Evolutionary conservation across 2,797 vertebrate genomes (phyloP).

Genomic region (Chaunax sp.): DNA sequence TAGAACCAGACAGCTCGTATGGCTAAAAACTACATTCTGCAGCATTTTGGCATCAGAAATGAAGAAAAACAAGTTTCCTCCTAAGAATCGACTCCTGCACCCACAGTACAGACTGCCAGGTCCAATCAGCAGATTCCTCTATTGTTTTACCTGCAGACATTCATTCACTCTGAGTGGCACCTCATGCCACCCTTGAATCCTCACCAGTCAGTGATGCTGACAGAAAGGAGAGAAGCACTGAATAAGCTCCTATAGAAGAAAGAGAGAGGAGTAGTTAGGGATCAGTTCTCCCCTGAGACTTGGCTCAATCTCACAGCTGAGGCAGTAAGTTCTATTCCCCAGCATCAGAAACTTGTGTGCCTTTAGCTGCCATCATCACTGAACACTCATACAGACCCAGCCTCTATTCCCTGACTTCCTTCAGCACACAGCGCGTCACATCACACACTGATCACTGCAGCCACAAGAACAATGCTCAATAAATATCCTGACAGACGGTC

Average conservation of each 20-base stretch:
- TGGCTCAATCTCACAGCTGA: slow-evolving; percentile 45
- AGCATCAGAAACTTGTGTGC: slow-evolving; percentile 42
- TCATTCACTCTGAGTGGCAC: slow-evolving; percentile 43
- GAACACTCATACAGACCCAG: slow-evolving; percentile 43
- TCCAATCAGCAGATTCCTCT: slow-evolving; percentile 24
- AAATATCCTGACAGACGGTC: slow-evolving; percentile 49
- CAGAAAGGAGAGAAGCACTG: slow-evolving; percentile 38
- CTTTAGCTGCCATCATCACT: slow-evolving; percentile 32
- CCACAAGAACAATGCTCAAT: slow-evolving; percentile 49
- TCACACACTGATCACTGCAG: slow-evolving; percentile 23
- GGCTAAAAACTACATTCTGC: not conserved
- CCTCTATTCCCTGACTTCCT: slow-evolving; percentile 19
- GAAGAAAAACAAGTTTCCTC: slow-evolving; percentile 39
- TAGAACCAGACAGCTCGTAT: not conserved
- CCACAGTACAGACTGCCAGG: slow-evolving; percentile 8
- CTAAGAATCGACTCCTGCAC: slow-evolving; percentile 15
- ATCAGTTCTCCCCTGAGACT: slow-evolving; percentile 53
- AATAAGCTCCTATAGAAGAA: slow-evolving; percentile 40
- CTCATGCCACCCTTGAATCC: slow-evolving; percentile 48
- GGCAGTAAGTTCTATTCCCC: slow-evolving; percentile 55
- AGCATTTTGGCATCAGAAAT: slow-evolving; percentile 26
- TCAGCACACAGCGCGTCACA: slow-evolving; percentile 4
- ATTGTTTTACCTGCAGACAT: slow-evolving; percentile 37
- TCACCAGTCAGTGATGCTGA: slow-evolving; percentile 44
- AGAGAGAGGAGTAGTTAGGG: slow-evolving; percentile 33